phyloP scores from a whole-genome alignment of 2,888 invertebrate genomes.

The Euclidia mi region DNA sequence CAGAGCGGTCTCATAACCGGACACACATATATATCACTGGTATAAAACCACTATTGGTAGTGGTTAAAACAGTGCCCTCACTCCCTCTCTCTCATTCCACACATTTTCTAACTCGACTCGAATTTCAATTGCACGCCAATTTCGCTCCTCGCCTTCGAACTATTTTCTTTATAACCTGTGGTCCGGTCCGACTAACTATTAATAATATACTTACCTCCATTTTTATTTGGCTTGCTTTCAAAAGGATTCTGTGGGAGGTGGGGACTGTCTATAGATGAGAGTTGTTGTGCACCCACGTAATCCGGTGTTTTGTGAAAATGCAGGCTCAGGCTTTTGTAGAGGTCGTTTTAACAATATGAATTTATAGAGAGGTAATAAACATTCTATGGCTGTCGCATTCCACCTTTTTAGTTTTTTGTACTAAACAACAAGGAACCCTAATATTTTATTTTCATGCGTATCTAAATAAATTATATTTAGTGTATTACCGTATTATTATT shows the following conservation, averaged over 20 bases:
- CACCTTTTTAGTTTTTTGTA: too few species aligned
- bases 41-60: slow-evolving; percentile 28
- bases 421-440: too few species aligned
- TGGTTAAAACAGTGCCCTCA: slow-evolving; percentile 29
- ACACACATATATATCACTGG: slow-evolving; percentile 7
- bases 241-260: neutral
- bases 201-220: slow-evolving; percentile 52
- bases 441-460: too few species aligned
- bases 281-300: neutral
- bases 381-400: too few species aligned
- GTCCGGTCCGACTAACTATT: slow-evolving; percentile 44
- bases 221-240: slow-evolving; percentile 52
- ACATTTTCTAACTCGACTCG: slow-evolving; percentile 51
- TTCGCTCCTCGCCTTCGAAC: slow-evolving; percentile 31
- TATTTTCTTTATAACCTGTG: slow-evolving; percentile 49
- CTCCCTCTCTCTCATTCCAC: slow-evolving; percentile 25
- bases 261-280: neutral
- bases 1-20: slow-evolving; percentile 3
- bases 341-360: neutral
- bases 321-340: neutral
- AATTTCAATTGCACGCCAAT: slow-evolving; percentile 57
- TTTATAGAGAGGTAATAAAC: neutral
- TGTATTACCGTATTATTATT: too few species aligned
- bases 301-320: neutral
- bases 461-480: too few species aligned